Evolutionary conservation across 1,140 invertebrate genomes (phyloP), one percentile per base, ranked within the genome.

Genomic region (Calephelis nemesis): DNA sequence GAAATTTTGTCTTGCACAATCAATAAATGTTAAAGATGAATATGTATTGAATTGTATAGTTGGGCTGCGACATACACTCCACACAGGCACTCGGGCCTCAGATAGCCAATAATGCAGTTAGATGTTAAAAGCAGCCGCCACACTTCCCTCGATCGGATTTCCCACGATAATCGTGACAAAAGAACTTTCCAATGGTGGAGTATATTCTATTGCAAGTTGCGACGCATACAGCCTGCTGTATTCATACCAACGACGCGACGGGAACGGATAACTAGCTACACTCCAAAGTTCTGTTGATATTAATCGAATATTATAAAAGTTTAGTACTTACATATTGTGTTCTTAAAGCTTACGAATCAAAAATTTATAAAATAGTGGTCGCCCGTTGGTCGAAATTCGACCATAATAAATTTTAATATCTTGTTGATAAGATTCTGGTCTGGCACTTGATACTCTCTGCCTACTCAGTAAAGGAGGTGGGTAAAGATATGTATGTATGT

Each of bases 81-180:
- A 79, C 68, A 69, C 48, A 68, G 70, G 71, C 72, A 70, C 76
- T 75, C 13, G 15, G 54, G 15, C 30, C 12, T 78, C 79, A 87
- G 89, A 89, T 78, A 77, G 68, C 74, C 75, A 83, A 90, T 88
- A 88, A 88, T 91, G 86, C 88, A 90, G 83, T 87, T 87, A 83
- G 81, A 77, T 78, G 83, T 85, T 88, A 84, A 87, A 87, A 86
- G 83, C 83, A 73, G 70, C 74, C 80, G 82, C 83, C 80, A 85
- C 84, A 84, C 82, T 86, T 88, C 83, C 84, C 81, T 77, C 82
- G 87, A 90, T 92, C 87, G 88, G 87, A 90, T 88, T 87, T 85
- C 85, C 87, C 85, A 79, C 75, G 88, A 88, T 89, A 90, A 89
- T 88, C 83, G 82, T 82, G 84, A 89, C 87, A 89, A 88, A 88